Conservation (phyloP, 2,888 invertebrate genomes). For the Pammene aurita region DNA sequence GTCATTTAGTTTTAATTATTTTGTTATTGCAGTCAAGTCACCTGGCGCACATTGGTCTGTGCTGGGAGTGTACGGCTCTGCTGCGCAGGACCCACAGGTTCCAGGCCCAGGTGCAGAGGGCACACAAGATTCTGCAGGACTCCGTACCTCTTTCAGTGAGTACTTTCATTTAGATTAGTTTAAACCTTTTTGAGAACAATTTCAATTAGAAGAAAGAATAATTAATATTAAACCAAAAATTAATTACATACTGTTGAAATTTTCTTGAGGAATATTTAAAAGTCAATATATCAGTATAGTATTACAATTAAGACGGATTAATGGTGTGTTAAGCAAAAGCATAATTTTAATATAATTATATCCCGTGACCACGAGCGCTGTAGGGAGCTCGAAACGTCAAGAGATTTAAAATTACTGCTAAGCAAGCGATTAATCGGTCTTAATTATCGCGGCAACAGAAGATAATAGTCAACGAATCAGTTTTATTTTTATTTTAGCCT, state of each 20-base stretch:
- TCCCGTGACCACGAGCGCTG: no score
- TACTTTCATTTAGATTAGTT: neutral
- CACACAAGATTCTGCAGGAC: constrained; percentile 4
- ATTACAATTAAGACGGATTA: no score
- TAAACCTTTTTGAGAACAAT: neutral
- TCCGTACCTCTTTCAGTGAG: constrained; percentile 1
- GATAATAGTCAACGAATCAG: no score
- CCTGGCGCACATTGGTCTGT: neutral
- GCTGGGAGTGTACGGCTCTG: constrained; percentile 6
- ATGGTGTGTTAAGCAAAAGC: no score
- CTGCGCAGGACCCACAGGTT: neutral
- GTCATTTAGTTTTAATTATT: neutral
- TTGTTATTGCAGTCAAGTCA: neutral
- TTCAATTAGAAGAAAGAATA: neutral
- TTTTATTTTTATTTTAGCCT: neutral
- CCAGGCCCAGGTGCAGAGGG: neutral
- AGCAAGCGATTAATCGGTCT: no score
- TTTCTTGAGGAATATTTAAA: no score
- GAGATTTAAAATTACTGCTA: no score
- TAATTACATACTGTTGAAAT: no score
- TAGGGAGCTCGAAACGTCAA: no score
- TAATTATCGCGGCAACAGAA: no score
- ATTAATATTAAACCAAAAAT: neutral
- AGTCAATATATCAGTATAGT: no score
- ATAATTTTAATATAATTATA: no score